Evolutionary conservation across 2,113 vertebrate species (phyloP).

Genomic region (Zeus faber): DNA sequence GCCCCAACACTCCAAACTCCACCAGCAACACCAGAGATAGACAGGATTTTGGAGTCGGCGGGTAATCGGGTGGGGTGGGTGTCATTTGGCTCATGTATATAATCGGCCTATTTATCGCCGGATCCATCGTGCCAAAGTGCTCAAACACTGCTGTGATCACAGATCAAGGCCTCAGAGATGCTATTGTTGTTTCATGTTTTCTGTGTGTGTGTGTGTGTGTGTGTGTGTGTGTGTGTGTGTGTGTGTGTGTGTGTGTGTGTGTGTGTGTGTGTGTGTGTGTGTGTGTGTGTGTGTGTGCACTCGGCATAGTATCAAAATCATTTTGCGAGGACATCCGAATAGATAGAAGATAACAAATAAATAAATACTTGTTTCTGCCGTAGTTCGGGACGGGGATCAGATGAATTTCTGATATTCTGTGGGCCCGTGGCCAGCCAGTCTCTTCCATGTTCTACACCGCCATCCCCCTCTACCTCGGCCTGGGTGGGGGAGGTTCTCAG

Average conservation of each 20-base stretch:
- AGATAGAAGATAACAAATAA: too few species aligned
- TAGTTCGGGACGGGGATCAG: too few species aligned
- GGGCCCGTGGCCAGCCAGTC: too few species aligned
- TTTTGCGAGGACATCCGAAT: too few species aligned
- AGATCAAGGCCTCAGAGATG: constrained; percentile 39
- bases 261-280: background rate
- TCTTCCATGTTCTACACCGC: too few species aligned
- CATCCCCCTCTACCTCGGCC: too few species aligned
- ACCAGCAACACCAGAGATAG: constrained; percentile 30
- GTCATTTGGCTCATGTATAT: constrained; percentile 40
- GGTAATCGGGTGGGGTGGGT: too few species aligned
- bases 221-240: background rate
- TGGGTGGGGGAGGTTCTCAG: too few species aligned
- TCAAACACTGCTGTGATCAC: constrained; percentile 52
- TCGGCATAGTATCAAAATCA: too few species aligned
- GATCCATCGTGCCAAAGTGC: constrained; percentile 61
- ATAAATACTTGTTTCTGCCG: too few species aligned
- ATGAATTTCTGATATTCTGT: too few species aligned
- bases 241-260: background rate
- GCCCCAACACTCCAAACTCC: constrained; percentile 10
- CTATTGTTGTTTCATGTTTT: constrained; percentile 12
- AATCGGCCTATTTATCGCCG: too few species aligned
- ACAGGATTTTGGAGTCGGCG: constrained; percentile 44
- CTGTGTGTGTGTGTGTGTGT: constrained; percentile 8
- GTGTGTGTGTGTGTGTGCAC: constrained; percentile 21